Base-by-base conservation (phyloP, 2,113 vertebrate genomes). In the Pomatostomus ruficeps region DNA sequence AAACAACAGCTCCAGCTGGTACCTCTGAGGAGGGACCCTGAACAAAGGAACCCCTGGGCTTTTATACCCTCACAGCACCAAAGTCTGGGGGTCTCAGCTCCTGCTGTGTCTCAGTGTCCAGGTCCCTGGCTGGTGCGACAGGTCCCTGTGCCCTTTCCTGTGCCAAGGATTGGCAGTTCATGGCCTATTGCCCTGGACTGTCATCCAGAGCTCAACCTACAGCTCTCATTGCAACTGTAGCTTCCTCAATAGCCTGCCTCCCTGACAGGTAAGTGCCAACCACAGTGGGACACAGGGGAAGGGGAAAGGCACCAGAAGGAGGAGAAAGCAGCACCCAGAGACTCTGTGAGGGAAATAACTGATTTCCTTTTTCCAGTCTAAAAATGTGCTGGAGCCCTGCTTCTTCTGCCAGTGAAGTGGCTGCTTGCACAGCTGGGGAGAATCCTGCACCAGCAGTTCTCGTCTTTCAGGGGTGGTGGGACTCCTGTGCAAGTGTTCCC, bases 401-500 rank as follows among this genome's bases (percentile, higher is more conserved):
- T 43, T 36, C 31, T 14, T 29, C 42, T 42, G 35, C 18, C 26
- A 31, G 3, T 20, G 19, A 46, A 40, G 8, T 14, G 25, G 11
- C 14, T 29, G 5, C 43, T 71, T 31, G 25, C 35, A 42, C 2
- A 4, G 24, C 15, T 55, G 20, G 20, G 42, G 22, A 22, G 49
- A n/a, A n/a, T n/a, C n/a, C n/a, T n/a, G n/a, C n/a, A n/a, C n/a
- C n/a, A n/a, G n/a, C n/a, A n/a, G n/a, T n/a, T n/a, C 5, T 67
- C 5, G 52, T 35, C 61, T 74, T 77, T 59, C 12, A 24, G 38
- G 21, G 6, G 14, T 59, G 14, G 9, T 0, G 1, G 6, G 19
- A 6, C 4, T 4, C 2, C 26, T 42, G 2, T 16, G 15, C 0
- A 1, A 29, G 40, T 12, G 6, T 24, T 55, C 9, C 31, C 28